Percentiles rank a stretch among this genome's conserved stretches.
phyloP scores from a whole-genome alignment of 2,113 vertebrate genomes.

The Melanerpes formicivorus region DNA sequence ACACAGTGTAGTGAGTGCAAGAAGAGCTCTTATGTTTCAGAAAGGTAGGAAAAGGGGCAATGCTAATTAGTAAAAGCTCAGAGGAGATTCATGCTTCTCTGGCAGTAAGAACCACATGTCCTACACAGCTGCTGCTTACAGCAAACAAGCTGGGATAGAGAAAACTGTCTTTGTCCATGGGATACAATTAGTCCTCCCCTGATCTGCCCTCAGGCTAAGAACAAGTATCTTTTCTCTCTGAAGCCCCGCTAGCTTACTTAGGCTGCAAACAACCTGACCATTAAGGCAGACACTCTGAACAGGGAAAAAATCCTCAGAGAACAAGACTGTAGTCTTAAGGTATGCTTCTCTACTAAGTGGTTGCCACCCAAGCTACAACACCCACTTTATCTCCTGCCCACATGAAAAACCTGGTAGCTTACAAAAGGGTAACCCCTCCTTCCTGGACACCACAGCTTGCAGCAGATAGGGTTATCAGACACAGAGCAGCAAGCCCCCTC shows the following conservation, averaged over 20 bases:
- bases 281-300: background rate
- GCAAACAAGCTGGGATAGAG: background rate
- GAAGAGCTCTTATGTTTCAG: background rate
- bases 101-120: fast-evolving
- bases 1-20: background rate
- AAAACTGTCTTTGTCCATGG: background rate
- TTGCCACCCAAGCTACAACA: background rate
- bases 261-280: background rate
- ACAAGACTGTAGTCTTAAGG: background rate
- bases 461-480: slow-evolving; percentile 44
- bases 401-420: background rate
- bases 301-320: background rate
- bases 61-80: background rate
- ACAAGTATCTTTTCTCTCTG: background rate
- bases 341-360: background rate
- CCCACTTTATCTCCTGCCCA: slow-evolving; percentile 51
- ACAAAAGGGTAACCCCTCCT: slow-evolving; percentile 7
- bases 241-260: background rate
- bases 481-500: background rate
- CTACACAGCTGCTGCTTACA: background rate
- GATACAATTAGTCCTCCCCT: background rate
- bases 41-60: background rate
- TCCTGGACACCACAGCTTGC: background rate
- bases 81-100: background rate
- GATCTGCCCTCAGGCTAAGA: background rate